Percentiles rank a stretch among this genome's conserved stretches.
phyloP scores from a whole-genome alignment of 2,888 invertebrate genomes.

The Aporophyla lueneburgensis region DNA sequence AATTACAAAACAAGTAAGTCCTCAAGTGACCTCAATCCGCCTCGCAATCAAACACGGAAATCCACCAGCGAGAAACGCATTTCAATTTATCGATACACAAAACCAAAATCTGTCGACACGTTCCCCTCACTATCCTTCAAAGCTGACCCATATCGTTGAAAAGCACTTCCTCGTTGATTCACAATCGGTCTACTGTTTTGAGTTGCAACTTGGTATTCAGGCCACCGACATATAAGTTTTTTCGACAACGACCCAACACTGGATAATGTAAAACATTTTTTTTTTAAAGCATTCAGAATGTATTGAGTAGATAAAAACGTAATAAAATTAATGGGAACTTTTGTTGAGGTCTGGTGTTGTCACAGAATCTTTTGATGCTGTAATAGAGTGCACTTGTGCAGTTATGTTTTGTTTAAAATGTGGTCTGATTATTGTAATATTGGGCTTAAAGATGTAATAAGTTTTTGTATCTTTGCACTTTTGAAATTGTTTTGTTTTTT shows the following conservation, averaged over 20 bases:
- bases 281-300: constrained; percentile 48
- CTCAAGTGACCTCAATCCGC: not conserved
- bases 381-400: constrained; percentile 19
- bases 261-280: constrained; percentile 64
- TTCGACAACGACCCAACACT: constrained; percentile 27
- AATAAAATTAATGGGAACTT: constrained; percentile 58
- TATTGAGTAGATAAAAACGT: constrained; percentile 58
- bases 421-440: constrained; percentile 29
- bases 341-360: constrained; percentile 48
- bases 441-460: not conserved
- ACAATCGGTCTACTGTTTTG: constrained; percentile 83
- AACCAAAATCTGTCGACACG: constrained; percentile 60
- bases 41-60: constrained; percentile 13
- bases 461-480: not conserved
- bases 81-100: constrained; percentile 35
- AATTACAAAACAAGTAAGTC: constrained; percentile 20
- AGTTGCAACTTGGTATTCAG: constrained; percentile 81
- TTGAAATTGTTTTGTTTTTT: not conserved
- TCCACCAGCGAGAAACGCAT: not conserved
- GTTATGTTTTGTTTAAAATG: constrained; percentile 18
- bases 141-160: constrained; percentile 85
- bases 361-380: constrained; percentile 29
- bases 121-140: constrained; percentile 75
- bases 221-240: constrained; percentile 78
- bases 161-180: constrained; percentile 85